Evolutionary conservation across 2,113 vertebrate genomes (phyloP), one percentile per base, ranked within the genome.

Genomic region (Chelonoidis abingdonii): DNA sequence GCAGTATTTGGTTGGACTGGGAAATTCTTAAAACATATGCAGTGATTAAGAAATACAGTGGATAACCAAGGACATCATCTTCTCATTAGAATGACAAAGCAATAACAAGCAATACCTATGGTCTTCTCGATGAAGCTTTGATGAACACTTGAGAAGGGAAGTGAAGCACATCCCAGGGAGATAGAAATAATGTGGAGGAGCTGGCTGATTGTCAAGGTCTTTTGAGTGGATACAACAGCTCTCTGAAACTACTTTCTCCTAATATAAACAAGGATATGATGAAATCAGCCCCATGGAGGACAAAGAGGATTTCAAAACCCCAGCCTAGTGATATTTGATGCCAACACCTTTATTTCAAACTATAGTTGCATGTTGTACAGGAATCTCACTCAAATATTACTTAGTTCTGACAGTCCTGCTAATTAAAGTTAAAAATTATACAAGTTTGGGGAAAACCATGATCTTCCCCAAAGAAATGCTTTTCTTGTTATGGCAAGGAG

Each of bases 51-150:
- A 86, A 65, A 78, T 17, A 65, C 87, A 92, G 16, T 93, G 89
- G 76, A 62, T 72, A 50, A 80, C 72, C 80, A 52, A 72, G 65
- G 65, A 38, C 83, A 0, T 11, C 85, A 95, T 96, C 92, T 95
- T 93, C 87, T 90, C 0, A 0, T 80, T 78, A 88, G 83, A 88
- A 88, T 65, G 53, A 75, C 75, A 76, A 93, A 86, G 49, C 83
- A 94, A 95, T 76, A 89, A 91, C 52, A 75, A 78, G 5, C 0
- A 0, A 22, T 83, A 72, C 10, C 56, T 41, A 1, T 57, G 94
- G 85, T 95, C 62, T 91, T 72, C 62, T 76, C 27, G 50, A 38
- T 3, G 90, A 31, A 88, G 90, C 62, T 91, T 94, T 94, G 56
- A 65, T 35, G 81, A 92, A 19, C 1, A 0, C 25, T 57, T 86